Evolutionary conservation across 2,888 invertebrate species (phyloP).

Genomic region (Onthophagus sagittarius): DNA sequence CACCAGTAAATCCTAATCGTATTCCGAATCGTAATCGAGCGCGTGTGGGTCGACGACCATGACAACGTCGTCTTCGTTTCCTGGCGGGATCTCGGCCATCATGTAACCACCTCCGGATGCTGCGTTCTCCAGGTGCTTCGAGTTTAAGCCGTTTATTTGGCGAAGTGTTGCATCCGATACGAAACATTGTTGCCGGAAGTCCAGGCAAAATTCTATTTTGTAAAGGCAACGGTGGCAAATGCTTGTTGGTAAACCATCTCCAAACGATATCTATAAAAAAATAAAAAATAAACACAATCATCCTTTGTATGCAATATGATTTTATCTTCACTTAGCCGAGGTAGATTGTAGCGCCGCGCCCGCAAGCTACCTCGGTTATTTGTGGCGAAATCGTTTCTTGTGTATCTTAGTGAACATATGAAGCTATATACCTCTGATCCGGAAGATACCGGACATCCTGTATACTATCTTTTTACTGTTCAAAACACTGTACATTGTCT

Average conservation of each 20-base stretch:
- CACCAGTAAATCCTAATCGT: too few relatives aligned
- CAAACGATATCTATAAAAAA: constrained; percentile 60
- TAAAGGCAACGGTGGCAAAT: constrained; percentile 69
- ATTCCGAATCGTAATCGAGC: constrained; percentile 58
- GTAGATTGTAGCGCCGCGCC: too few relatives aligned
- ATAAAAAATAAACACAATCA: too few relatives aligned
- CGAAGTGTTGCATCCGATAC: constrained; percentile 63
- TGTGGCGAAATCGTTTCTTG: too few relatives aligned
- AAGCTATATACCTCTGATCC: too few relatives aligned
- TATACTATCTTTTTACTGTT: too few relatives aligned
- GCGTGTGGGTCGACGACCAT: constrained; percentile 66
- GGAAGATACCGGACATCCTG: too few relatives aligned
- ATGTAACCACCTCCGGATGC: constrained; percentile 13
- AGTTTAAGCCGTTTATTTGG: constrained; percentile 42
- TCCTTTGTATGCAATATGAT: too few relatives aligned
- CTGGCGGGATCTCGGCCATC: constrained; percentile 27
- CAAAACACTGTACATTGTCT: too few relatives aligned
- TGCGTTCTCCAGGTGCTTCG: constrained; percentile 29
- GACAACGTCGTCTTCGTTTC: constrained; percentile 54
- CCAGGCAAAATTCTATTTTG: constrained; percentile 64
- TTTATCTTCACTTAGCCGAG: too few relatives aligned
- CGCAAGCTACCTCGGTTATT: too few relatives aligned
- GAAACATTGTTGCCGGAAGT: constrained; percentile 63
- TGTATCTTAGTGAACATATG: too few relatives aligned
- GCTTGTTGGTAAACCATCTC: constrained; percentile 66